Base-by-base conservation (phyloP, 1,140 invertebrate genomes). In the Globodera ellingtonae region DNA sequence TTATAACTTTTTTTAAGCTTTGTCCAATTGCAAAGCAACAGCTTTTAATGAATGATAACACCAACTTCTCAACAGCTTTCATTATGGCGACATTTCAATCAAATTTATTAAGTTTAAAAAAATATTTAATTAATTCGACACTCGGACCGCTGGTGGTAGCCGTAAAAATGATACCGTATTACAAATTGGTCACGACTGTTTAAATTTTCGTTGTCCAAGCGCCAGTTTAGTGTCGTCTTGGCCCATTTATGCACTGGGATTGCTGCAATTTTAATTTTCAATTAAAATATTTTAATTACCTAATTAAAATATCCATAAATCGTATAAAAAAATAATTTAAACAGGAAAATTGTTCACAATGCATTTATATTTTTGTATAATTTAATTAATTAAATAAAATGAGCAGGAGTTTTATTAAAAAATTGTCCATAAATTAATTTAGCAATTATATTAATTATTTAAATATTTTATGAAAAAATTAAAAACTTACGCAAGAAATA, bases 201-300 rank as follows among this genome's bases (percentile, higher is more conserved):
- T 35, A 85, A 72, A 70, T 85, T 59, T 35, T 86, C 66, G 47
- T 44, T 80, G 24, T 84, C 72, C 46, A 85, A 71, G 50, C 62
- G 74, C 84, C 84, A 85, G 21, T 67, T 86, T 46, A 85, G 66
- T 24, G 73, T 66, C 18, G 21, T 47, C 15, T 78, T n/a, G 9
- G 66, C 52, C 84, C 84, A 85, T 74, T 86, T 84, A 50, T 79
- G 44, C 74, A 74, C 80, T 52, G 69, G 80, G 59, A 85, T 62
- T 35, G 87, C 84, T 85, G 71, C 83, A 84, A 83, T 48, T 18
- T 47, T 7, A 24, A 56, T 18, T 18, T 62, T 62, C 10, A 62
- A 18, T 62, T 13, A 6, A 52, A 52, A 52, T 10, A 15, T 52
- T 52, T 52, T 10, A 52, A 52, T 52, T 52, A 3, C n/a, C n/a